Conservation (phyloP, 2,113 vertebrate genomes). For the Pitta sordida region DNA sequence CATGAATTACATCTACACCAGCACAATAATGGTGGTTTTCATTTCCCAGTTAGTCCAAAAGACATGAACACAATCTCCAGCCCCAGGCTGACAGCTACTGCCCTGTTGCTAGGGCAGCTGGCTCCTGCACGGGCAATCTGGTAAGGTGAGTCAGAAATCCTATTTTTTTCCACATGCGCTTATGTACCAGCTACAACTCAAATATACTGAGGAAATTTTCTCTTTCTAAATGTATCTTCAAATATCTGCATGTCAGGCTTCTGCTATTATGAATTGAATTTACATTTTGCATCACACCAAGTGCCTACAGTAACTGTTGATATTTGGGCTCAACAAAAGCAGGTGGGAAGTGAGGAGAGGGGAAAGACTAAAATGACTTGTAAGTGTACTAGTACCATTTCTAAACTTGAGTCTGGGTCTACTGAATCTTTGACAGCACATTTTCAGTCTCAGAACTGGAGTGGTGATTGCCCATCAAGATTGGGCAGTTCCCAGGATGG, state of each 20-base stretch:
- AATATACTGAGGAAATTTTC: neutral
- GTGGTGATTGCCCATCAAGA: neutral
- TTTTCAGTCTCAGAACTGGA: neutral
- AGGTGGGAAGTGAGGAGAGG: neutral
- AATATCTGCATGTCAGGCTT: neutral
- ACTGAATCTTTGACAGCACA: neutral
- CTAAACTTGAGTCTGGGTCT: neutral
- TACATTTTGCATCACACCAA: neutral
- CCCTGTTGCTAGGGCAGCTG: neutral
- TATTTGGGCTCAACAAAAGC: neutral
- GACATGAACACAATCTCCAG: neutral
- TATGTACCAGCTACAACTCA: neutral
- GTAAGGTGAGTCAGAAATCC: neutral
- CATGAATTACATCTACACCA: neutral
- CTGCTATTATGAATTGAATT: neutral
- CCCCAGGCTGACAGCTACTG: neutral
- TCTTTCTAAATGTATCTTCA: neutral
- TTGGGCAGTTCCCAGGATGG: neutral
- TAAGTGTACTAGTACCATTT: neutral
- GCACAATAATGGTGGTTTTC: neutral
- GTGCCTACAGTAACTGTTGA: neutral
- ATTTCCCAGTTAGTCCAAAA: neutral
- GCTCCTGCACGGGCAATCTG: neutral
- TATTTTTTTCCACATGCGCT: neutral
- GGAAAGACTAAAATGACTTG: neutral